Percentiles rank a stretch among this genome's conserved stretches.
Conservation (phyloP, 2,888 invertebrate species). For the Caenorhabditis uteleia region DNA sequence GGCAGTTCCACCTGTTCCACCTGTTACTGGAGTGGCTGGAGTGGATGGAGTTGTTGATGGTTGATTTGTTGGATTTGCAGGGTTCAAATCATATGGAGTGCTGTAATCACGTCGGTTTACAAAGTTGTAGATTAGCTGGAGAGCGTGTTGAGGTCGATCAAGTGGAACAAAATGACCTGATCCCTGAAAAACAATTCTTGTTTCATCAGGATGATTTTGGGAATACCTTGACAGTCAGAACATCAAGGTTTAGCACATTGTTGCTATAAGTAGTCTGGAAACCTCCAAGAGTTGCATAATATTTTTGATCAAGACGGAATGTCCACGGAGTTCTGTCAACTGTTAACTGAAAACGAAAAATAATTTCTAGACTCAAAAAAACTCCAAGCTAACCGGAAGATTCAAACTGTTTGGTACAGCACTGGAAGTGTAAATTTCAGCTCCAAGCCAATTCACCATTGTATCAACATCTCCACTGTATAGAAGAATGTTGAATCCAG, state of each 20-base stretch:
- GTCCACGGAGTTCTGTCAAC: constrained; percentile 32
- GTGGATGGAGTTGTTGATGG: constrained; percentile 2
- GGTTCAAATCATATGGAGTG: constrained; percentile 19
- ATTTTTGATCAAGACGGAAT: constrained; percentile 18
- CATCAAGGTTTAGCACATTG: constrained; percentile 27
- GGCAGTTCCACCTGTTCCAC: background rate
- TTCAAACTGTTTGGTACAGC: background rate
- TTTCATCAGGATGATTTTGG: background rate
- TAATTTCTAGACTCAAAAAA: background rate
- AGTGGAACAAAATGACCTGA: constrained; percentile 50
- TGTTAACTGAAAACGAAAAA: constrained; percentile 5
- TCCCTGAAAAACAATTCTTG: constrained; percentile 18
- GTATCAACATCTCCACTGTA: constrained; percentile 48
- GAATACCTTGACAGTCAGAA: constrained; percentile 41
- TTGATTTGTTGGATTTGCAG: background rate
- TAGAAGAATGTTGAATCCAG: constrained; percentile 32
- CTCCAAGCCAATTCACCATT: constrained; percentile 47
- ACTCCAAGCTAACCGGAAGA: background rate
- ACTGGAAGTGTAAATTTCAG: constrained; percentile 37
- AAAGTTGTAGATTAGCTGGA: constrained; percentile 49
- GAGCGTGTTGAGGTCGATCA: constrained; percentile 45
- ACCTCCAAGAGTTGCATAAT: constrained; percentile 27
- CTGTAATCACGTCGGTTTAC: constrained; percentile 31
- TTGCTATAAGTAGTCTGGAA: constrained; percentile 32
- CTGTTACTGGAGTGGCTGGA: background rate